Base-by-base conservation (phyloP, 2,797 vertebrate genomes). In the Pantherophis alleghaniensis region DNA sequence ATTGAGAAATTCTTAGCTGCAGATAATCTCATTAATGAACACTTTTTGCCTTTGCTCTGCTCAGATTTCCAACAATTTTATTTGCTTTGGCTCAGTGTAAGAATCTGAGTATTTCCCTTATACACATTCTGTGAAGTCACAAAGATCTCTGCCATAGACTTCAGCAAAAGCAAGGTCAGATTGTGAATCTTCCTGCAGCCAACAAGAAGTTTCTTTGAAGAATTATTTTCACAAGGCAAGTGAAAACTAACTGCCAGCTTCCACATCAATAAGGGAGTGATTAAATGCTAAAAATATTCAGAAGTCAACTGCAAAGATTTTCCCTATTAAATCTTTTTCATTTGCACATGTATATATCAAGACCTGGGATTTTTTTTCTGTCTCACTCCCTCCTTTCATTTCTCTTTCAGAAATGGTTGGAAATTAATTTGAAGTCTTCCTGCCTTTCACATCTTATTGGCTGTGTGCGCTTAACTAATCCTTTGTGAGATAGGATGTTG, bases 391-490 rank as follows among this genome's bases (percentile, higher is more conserved):
- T 92, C 96, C 86, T 96, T 96, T 95, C 32, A 47, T 87, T 87
- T 55, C 20, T 63, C 28, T 42, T 42, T 24, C 22, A 79, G 26
- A 74, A 96, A 88, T 91, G 92, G 94, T 79, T 97, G 88, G 74
- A 96, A 88, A 95, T 96, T 96, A 97, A 96, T 97, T 96, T 96
- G 96, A 93, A 95, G 93, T 95, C 95, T 95, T 92, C 90, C 96
- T 96, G 96, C 94, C 92, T 95, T 95, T 94, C 92, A 94, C 90
- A 91, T 96, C 95, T 93, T 95, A 91, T 96, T 96, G 92, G 88
- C 94, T 94, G 87, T 95, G 94, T 95, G 95, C 47, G 91, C 91
- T 94, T 95, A 96, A 95, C 94, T 96, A 97, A 95, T 89, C 94
- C 95, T 95, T 94, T 91, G 74, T 92, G 94, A 61, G 92, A 93